These are phyloP conservation scores for Apodemia zela DNA, from an alignment of 2,888 invertebrate species.

Conservation along the genomic window DNA sequence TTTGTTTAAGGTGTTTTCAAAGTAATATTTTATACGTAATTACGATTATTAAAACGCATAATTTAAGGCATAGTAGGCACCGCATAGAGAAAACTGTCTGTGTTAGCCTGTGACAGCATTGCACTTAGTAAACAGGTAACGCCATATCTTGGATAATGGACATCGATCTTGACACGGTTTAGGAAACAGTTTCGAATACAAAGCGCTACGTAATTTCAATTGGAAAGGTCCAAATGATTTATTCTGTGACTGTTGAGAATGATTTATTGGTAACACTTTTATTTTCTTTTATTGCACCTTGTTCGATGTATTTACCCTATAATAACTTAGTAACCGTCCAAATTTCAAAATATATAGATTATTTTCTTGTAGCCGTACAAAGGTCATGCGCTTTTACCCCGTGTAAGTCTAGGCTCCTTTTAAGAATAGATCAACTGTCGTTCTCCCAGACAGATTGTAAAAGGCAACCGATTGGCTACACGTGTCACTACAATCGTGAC, in stretches of 20 bases:
- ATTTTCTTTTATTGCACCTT: slow-evolving; percentile 1
- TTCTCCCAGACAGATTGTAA: too few relatives aligned
- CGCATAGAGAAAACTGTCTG: not conserved
- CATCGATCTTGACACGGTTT: slow-evolving; percentile 72
- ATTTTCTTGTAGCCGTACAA: too few relatives aligned
- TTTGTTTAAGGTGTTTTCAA: too few relatives aligned
- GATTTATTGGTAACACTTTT: slow-evolving; percentile 46
- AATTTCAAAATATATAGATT: too few relatives aligned
- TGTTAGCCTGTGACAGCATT: not conserved
- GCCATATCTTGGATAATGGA: slow-evolving; percentile 56
- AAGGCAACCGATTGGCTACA: too few relatives aligned
- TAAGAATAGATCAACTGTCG: too few relatives aligned
- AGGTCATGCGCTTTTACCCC: too few relatives aligned
- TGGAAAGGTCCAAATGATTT: slow-evolving; percentile 42
- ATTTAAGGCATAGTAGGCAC: not conserved
- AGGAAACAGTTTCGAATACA: slow-evolving; percentile 62
- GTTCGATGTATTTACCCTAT: too few relatives aligned
- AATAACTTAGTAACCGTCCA: too few relatives aligned
- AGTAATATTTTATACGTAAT: too few relatives aligned
- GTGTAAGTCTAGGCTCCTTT: too few relatives aligned
- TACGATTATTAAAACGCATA: not conserved
- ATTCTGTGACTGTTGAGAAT: slow-evolving; percentile 33
- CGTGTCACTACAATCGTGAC: too few relatives aligned
- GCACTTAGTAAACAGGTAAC: slow-evolving; percentile 44
- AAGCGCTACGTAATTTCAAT: slow-evolving; percentile 58